phyloP scores from a whole-genome alignment of 2,797 vertebrate species.

The Numenius phaeopus region DNA sequence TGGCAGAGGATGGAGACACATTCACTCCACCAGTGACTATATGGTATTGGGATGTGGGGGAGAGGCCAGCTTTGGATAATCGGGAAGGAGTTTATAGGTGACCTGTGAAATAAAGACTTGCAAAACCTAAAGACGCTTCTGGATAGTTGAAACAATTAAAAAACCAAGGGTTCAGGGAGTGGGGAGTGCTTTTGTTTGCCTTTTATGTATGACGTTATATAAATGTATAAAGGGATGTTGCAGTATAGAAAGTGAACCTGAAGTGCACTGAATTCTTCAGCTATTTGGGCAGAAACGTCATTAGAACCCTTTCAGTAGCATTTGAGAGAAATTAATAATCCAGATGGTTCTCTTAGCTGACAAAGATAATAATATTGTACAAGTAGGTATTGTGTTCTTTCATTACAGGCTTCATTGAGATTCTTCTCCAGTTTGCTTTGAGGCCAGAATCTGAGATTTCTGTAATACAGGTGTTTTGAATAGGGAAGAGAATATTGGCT shows the following conservation, averaged over 20 bases:
- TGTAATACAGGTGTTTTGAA: not conserved
- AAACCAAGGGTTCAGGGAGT: not conserved
- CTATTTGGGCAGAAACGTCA: not conserved
- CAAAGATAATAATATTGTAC: not conserved
- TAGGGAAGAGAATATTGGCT: not conserved
- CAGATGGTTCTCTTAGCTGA: not conserved
- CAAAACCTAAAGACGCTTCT: not conserved
- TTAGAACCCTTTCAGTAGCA: not conserved
- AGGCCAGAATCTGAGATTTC: not conserved
- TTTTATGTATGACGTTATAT: not conserved
- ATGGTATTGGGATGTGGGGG: not conserved
- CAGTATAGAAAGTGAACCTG: not conserved
- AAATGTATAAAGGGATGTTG: not conserved
- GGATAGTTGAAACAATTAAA: not conserved
- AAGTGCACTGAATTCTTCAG: not conserved
- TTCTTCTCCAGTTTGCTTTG: not conserved
- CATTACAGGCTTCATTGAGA: not conserved
- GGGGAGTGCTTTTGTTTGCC: not conserved
- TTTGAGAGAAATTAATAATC: not conserved
- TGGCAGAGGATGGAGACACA: not conserved
- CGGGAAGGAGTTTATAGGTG: not conserved
- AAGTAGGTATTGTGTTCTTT: not conserved
- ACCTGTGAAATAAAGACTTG: not conserved
- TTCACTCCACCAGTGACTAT: too few species aligned
- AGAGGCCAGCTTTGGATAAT: not conserved